phyloP scores from a whole-genome alignment of 2,113 vertebrate genomes.

The Corydoras sp. region DNA sequence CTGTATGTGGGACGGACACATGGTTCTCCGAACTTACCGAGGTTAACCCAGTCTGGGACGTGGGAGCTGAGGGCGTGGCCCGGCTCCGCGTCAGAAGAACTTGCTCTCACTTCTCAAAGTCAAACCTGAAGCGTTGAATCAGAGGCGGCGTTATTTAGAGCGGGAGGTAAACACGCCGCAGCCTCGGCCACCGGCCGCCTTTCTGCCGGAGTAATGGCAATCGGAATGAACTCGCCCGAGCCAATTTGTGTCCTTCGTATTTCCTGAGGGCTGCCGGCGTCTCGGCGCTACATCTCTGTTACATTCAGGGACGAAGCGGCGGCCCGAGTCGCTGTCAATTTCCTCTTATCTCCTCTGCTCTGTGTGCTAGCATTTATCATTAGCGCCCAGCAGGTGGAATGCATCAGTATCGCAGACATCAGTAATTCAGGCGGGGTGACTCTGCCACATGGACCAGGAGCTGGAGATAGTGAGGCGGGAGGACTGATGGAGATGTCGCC shows the following conservation, averaged over 20 bases:
- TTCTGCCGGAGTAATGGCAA: conserved; percentile 10
- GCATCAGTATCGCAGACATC: conserved; percentile 7
- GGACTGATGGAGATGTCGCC: conserved; percentile 1
- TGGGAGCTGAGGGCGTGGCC: too few relatives aligned
- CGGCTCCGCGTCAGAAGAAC: neutral
- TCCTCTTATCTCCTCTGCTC: conserved; percentile 30
- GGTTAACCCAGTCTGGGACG: too few relatives aligned
- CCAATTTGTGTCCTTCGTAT: conserved; percentile 24
- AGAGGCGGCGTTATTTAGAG: neutral
- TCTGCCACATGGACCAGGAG: neutral
- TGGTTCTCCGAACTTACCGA: too few relatives aligned
- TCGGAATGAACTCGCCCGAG: conserved; percentile 10
- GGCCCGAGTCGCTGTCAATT: conserved; percentile 35
- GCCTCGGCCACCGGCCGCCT: conserved; percentile 6
- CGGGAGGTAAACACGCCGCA: conserved; percentile 6
- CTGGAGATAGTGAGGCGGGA: conserved; percentile 1
- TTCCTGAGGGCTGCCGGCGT: conserved; percentile 25
- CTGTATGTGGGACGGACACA: too few relatives aligned
- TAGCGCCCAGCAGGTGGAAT: conserved; percentile 35
- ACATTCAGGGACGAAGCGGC: conserved; percentile 20
- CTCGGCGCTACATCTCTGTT: conserved; percentile 23
- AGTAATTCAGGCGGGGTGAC: neutral
- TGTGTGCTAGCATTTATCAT: conserved; percentile 21
- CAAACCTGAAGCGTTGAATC: neutral
- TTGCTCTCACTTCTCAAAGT: neutral